Conservation (phyloP, 2,797 vertebrate species). For the Tragopan temminckii region DNA sequence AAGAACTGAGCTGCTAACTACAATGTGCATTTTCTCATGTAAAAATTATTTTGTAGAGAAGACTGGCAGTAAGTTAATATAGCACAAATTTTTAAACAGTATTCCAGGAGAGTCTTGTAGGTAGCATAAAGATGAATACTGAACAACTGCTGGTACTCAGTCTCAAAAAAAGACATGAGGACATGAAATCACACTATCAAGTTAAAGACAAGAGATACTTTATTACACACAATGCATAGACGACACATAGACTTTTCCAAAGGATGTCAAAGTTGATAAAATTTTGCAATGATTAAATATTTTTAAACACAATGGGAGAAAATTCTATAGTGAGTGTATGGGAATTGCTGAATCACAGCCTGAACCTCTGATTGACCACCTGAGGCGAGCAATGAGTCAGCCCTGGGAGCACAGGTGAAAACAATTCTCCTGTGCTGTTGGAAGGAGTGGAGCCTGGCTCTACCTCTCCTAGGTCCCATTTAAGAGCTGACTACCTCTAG, state of each 20-base stretch:
- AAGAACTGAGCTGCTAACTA: background rate
- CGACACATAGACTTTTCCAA: background rate
- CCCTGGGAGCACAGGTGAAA: too few species aligned
- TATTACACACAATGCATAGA: background rate
- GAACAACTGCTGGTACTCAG: background rate
- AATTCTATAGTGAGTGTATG: background rate
- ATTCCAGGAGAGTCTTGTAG: background rate
- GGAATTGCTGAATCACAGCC: too few species aligned
- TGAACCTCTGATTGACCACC: too few species aligned
- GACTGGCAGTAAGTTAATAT: background rate
- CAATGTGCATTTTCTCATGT: background rate
- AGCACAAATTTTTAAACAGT: background rate
- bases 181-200: background rate
- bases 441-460: too few species aligned
- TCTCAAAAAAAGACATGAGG: background rate
- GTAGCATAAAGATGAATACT: background rate
- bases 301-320: background rate
- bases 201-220: background rate
- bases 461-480: too few species aligned
- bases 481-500: too few species aligned
- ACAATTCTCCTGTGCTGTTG: too few species aligned
- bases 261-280: background rate
- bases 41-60: background rate
- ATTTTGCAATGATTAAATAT: background rate
- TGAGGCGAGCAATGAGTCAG: too few species aligned